phyloP scores from a whole-genome alignment of 53 echinoderm and acorn worm species.

The Crossaster papposus region DNA sequence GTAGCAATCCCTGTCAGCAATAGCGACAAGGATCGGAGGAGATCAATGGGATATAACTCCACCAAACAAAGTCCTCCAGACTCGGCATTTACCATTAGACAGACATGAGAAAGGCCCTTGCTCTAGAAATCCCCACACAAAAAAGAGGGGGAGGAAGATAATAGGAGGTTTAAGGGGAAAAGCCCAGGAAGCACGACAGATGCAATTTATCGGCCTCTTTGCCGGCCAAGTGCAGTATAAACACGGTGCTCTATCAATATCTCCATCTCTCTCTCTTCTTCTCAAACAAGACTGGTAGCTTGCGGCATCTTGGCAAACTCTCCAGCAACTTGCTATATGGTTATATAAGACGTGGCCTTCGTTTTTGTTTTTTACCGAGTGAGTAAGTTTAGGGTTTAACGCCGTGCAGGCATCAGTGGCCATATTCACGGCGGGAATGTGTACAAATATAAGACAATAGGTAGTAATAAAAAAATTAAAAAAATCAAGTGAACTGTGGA shows the following conservation, averaged over 20 bases:
- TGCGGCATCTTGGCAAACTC: neutral
- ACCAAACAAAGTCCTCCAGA: neutral
- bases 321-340: neutral
- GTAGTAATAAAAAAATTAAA: too few species aligned
- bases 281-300: neutral
- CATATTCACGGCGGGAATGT: too few species aligned
- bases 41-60: constrained; percentile 31
- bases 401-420: too few species aligned
- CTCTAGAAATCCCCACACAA: neutral
- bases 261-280: too few species aligned
- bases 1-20: constrained; percentile 15
- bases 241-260: neutral
- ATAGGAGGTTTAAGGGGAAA: neutral
- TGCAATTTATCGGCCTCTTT: constrained; percentile 31
- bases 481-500: too few species aligned
- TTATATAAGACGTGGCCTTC: too few species aligned
- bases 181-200: neutral
- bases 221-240: constrained; percentile 9
- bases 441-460: too few species aligned
- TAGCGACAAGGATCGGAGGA: neutral
- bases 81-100: neutral
- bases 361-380: too few species aligned
- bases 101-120: neutral
- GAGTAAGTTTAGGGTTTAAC: too few species aligned
- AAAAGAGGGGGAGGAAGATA: neutral